These are phyloP conservation scores for Tachina lurida DNA, from an alignment of 2,888 invertebrate genomes.

Conservation along the genomic window DNA sequence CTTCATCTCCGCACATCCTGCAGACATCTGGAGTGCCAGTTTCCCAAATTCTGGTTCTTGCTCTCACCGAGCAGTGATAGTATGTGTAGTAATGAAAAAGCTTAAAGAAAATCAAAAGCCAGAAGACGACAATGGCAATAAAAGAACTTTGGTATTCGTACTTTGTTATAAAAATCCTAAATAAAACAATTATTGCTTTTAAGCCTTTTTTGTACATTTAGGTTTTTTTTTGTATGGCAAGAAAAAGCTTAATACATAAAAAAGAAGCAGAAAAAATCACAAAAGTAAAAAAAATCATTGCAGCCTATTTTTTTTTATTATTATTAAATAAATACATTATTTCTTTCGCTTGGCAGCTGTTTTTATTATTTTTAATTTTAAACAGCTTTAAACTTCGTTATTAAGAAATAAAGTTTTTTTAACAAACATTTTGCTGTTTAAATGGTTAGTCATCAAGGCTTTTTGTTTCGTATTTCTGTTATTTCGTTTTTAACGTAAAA, in stretches of 20 bases:
- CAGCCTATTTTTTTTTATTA: constrained; percentile 13
- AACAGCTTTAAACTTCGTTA: constrained; percentile 40
- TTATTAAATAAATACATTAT: not conserved
- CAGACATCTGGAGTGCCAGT: no score
- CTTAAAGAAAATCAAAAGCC: not conserved
- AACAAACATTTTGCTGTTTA: constrained; percentile 44
- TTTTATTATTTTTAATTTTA: not conserved
- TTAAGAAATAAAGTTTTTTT: constrained; percentile 42
- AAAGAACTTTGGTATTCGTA: constrained; percentile 9
- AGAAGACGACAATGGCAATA: constrained; percentile 10
- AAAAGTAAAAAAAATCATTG: constrained; percentile 11
- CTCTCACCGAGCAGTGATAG: no score
- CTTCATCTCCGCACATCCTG: no score
- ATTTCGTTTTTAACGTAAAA: not conserved
- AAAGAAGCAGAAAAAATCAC: not conserved
- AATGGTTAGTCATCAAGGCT: constrained; percentile 66
- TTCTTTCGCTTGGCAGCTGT: constrained; percentile 45
- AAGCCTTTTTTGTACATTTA: not conserved
- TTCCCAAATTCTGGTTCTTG: not conserved
- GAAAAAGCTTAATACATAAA: not conserved
- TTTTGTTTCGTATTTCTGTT: constrained; percentile 46
- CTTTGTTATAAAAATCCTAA: constrained; percentile 14
- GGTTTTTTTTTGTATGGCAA: not conserved
- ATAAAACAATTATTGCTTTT: constrained; percentile 6
- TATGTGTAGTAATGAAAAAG: no score